phyloP scores from a whole-genome alignment of 2,113 vertebrate species.

The Struthidea cinerea region DNA sequence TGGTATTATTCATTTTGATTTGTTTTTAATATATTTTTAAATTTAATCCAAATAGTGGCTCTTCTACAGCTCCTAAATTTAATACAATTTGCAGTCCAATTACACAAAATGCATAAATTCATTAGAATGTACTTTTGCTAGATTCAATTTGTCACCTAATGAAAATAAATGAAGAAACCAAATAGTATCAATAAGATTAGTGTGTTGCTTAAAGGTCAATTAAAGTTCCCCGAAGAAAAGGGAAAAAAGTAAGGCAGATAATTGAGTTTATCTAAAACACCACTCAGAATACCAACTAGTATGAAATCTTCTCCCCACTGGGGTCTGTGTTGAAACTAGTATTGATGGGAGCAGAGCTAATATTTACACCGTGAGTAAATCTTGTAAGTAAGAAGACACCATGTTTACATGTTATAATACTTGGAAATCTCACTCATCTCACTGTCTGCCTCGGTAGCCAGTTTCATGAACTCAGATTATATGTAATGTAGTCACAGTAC shows the following conservation, averaged over 20 bases:
- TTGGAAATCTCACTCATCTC: background rate
- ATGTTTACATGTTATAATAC: background rate
- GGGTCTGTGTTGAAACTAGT: background rate
- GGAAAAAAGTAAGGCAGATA: background rate
- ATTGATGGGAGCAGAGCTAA: background rate
- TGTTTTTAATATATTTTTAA: background rate
- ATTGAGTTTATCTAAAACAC: background rate
- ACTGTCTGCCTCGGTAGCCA: background rate
- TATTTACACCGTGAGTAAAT: background rate
- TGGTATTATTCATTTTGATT: background rate
- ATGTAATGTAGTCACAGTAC: background rate
- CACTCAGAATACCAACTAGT: background rate
- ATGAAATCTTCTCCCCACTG: background rate
- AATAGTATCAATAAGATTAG: constrained; percentile 33
- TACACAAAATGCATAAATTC: constrained; percentile 9
- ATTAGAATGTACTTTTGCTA: constrained; percentile 24
- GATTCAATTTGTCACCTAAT: constrained; percentile 38
- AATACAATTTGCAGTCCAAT: background rate
- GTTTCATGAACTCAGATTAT: background rate
- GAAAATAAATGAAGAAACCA: constrained; percentile 50
- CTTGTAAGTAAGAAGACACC: background rate
- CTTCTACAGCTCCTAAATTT: background rate
- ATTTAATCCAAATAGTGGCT: background rate
- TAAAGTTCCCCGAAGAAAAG: background rate
- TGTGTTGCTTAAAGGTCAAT: constrained; percentile 49